Conservation (phyloP, 2,113 vertebrate species). For the Oryzias celebensis region DNA sequence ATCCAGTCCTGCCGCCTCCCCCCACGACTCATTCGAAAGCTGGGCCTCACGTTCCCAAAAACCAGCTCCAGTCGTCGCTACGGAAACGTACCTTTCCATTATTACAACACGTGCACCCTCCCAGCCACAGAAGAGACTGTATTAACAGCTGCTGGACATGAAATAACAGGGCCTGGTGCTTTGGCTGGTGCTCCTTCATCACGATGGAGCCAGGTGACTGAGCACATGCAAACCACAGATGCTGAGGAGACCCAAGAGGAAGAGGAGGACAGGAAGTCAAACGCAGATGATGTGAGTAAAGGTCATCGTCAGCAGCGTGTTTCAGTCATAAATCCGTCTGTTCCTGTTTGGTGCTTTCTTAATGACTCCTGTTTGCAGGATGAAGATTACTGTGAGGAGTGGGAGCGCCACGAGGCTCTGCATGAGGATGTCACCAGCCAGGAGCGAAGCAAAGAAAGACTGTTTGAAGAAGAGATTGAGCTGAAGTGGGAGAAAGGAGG, state of each 20-base stretch:
- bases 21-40: slow-evolving; percentile 83
- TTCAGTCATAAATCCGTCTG: background rate
- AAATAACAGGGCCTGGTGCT: slow-evolving; percentile 76
- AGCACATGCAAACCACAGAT: slow-evolving; percentile 18
- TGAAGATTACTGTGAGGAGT: slow-evolving; percentile 90
- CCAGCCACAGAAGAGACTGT: slow-evolving; percentile 76
- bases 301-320: slow-evolving; percentile 45
- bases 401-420: slow-evolving; percentile 93
- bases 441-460: slow-evolving; percentile 86
- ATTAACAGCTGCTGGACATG: slow-evolving; percentile 86
- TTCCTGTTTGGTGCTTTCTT: background rate
- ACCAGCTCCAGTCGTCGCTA: slow-evolving; percentile 86
- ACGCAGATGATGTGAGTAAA: slow-evolving; percentile 85
- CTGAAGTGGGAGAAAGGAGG: slow-evolving; percentile 98
- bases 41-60: slow-evolving; percentile 88
- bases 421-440: slow-evolving; percentile 91
- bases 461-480: slow-evolving; percentile 95
- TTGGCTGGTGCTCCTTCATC: slow-evolving; percentile 13
- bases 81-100: slow-evolving; percentile 89
- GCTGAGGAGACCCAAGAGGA: slow-evolving; percentile 29
- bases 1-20: slow-evolving; percentile 92
- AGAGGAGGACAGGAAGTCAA: slow-evolving; percentile 61
- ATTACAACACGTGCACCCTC: slow-evolving; percentile 70
- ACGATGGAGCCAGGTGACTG: background rate
- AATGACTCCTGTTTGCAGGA: slow-evolving; percentile 65